Base-by-base conservation (phyloP, 2,888 invertebrate genomes). In the Apoda limacodes region DNA sequence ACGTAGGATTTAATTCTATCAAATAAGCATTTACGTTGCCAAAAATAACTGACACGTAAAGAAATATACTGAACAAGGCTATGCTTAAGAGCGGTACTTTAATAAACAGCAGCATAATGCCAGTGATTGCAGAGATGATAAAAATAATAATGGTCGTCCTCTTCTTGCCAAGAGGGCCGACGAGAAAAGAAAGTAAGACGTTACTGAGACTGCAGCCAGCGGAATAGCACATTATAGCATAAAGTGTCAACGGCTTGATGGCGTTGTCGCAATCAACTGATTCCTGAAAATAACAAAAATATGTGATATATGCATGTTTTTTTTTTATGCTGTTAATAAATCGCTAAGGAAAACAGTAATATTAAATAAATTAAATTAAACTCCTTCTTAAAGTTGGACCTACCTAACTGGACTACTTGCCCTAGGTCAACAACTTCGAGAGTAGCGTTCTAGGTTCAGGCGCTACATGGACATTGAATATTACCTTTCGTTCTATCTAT, bases 1-100 rank as follows among this genome's bases (percentile, higher is more conserved):
- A 55, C 3, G 75, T 76, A 14, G 75, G 74, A 38, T 72, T 75
- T 9, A 72, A 35, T 9, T 75, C 76, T 9, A 75, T 66, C 30
- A 74, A 50, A 44, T 65, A 74, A 2, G 68, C 67, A 32, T 76
- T 75, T 1, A 66, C 49, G 32, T 66, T 71, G 7, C 70, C 72
- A 39, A 75, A 46, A 32, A 72, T 68, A 2, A 70, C 43, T 3
- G 64, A 54, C 9, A 68, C 66, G 34, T 66, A 67, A 1, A 72
- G 51, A 21, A 74, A 71, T 13, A 61, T 28, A 46, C 54, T 70
- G 48, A 74, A 75, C 15, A 74, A 33, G 0, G 41, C 46, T 14
- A 74, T 64, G 48, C 70, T 74, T 14, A 74, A 42, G 2, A 67
- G 31, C 0, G 74, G 68, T 1, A 64, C 38, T 40, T 33, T 62